These are phyloP conservation scores for Mythimna ferrago DNA, from an alignment of 2,888 invertebrate genomes.

Conservation along the genomic window DNA sequence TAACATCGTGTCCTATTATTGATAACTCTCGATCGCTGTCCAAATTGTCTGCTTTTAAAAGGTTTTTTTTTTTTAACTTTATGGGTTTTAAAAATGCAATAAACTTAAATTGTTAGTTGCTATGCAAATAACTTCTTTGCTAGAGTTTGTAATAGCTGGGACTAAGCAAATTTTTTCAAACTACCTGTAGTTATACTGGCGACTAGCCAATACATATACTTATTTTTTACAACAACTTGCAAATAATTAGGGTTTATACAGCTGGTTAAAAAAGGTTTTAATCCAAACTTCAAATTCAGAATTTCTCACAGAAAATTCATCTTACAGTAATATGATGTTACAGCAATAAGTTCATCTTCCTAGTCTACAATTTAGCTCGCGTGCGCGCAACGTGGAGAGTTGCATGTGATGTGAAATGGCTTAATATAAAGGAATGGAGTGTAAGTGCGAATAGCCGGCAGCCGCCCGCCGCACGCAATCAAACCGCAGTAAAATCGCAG, in stretches of 20 bases:
- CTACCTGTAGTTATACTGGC: too few relatives aligned
- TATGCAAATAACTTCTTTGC: not conserved
- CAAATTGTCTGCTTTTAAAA: conserved; percentile 24
- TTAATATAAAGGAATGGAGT: conserved; percentile 81
- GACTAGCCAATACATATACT: not conserved
- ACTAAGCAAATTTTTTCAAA: too few relatives aligned
- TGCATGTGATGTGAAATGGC: conserved; percentile 64
- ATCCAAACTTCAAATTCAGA: not conserved
- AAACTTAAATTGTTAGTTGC: not conserved
- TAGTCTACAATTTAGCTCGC: conserved; percentile 43
- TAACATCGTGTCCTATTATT: conserved; percentile 63
- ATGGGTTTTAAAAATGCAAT: conserved; percentile 1
- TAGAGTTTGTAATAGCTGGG: not conserved
- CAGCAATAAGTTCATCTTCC: conserved; percentile 49
- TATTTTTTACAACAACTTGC: not conserved
- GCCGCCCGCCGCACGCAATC: conserved; percentile 77
- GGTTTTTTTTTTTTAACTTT: conserved; percentile 24
- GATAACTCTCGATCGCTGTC: conserved; percentile 56
- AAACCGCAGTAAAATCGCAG: conserved; percentile 82
- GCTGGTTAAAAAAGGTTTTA: not conserved
- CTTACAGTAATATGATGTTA: conserved; percentile 22
- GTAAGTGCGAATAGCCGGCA: conserved; percentile 64
- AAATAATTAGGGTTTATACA: not conserved
- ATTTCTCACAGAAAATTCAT: not conserved
- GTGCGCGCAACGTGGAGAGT: conserved; percentile 45